Percentiles rank a stretch among this genome's conserved stretches.
Conservation (phyloP, 2,888 invertebrate genomes). For the Abscondita cerata region DNA sequence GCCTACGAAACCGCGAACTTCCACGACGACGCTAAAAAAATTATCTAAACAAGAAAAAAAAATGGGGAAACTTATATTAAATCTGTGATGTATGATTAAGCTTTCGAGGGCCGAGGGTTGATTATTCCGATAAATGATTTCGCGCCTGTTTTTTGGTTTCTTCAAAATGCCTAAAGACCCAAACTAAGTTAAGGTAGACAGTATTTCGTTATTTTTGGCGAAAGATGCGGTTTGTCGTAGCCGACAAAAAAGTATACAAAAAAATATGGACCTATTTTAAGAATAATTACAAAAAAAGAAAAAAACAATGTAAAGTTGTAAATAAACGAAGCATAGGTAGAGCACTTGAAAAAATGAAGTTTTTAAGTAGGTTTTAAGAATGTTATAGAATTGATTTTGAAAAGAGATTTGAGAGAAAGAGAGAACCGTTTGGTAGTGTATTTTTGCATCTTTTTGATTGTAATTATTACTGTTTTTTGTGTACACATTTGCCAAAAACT, state of each 20-base stretch:
- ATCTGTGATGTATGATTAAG: conserved; percentile 35
- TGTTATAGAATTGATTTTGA: conserved; percentile 35
- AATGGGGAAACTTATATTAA: conserved; percentile 31
- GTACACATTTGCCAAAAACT: conserved; percentile 34
- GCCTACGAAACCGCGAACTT: background rate
- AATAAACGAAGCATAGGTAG: conserved; percentile 30
- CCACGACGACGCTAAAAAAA: background rate
- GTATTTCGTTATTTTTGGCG: too few species aligned
- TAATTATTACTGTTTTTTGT: conserved; percentile 34
- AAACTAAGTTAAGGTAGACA: conserved; percentile 23
- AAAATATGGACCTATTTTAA: conserved; percentile 21
- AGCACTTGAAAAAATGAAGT: conserved; percentile 31
- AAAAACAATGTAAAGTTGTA: conserved; percentile 32
- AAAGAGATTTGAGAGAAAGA: conserved; percentile 24
- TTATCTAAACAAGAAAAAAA: background rate
- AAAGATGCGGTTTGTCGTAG: background rate
- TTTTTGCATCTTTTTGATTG: conserved; percentile 34
- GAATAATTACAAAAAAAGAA: conserved; percentile 26
- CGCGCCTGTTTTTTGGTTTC: conserved; percentile 9
- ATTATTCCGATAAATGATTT: conserved; percentile 23
- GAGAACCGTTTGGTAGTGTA: conserved; percentile 35
- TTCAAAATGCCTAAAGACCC: background rate
- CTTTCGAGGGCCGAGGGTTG: conserved; percentile 23
- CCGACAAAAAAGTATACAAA: conserved; percentile 25
- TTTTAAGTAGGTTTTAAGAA: conserved; percentile 32